Evolutionary conservation across 35 echinoderm and acorn worm species (phyloP), one percentile per base, ranked within the genome.

Genomic region (Stichopus chloronotus): DNA sequence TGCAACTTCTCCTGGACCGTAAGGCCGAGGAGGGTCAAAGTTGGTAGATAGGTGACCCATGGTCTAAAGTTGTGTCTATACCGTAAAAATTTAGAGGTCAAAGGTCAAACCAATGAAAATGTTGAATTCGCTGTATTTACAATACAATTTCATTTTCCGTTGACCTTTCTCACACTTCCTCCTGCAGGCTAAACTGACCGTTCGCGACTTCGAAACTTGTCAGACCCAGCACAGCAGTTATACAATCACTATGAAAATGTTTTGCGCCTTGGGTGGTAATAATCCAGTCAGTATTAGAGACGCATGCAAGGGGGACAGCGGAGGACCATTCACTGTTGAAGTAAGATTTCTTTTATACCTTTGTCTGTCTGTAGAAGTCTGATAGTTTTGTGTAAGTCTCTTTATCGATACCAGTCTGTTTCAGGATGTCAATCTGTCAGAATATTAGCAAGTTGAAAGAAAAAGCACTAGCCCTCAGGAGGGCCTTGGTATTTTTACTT

Each of bases 231-330:
- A 98, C 56, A 83, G 25, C 77, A 10, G 5, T 9, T 58, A 98
- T 83, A 78, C 94, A 61, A 83, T 98, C 53, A 98, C 97, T 19
- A 98, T 91, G 61, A 96, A 95, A 58, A 98, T 98, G 97, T 98
- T 98, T 57, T 98, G 97, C 76, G 96, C 96, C n/a, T 72, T 63
- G 13, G 94, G 68, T 56, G 92, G 91, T 8, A 72, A 78, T 11
- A 84, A 78, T 52, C 13, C 69, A 7, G 57, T 52, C 10, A 63
- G 56, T 22, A 22, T 87, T 19, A 81, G 93, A 72, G 97, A 98
- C 25, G 93, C 97, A 4, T 98, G 97, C 21, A 79, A 87, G 0
- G 97, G 97, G 25, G 97, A 98, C 77, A 96, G 94, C 91, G 97
- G 97, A 10, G 95, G 97, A 25, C 97, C 97, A 9, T 98, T 96